phyloP scores from a whole-genome alignment of 2,113 vertebrate species.

The Heterocephalus glaber region DNA sequence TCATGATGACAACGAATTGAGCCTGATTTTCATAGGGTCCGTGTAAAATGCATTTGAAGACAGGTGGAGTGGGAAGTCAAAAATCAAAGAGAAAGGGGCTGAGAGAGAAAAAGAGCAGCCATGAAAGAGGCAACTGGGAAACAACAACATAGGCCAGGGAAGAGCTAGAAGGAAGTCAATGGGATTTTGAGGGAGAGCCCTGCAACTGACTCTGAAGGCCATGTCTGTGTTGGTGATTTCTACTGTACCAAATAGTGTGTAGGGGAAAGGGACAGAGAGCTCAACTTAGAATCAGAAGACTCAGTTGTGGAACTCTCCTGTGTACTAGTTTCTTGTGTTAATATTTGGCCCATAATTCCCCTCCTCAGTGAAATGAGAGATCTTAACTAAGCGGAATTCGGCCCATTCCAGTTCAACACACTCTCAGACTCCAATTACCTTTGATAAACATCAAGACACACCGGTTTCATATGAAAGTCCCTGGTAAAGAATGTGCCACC shows the following conservation, averaged over 20 bases:
- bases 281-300: background rate
- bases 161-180: background rate
- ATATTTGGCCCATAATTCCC: background rate
- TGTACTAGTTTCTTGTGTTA: background rate
- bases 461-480: background rate
- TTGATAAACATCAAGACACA: background rate
- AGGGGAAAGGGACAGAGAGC: background rate
- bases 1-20: background rate
- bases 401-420: background rate
- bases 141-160: too few relatives aligned
- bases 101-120: background rate
- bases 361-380: background rate
- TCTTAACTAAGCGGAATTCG: background rate
- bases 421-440: background rate
- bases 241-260: too few relatives aligned
- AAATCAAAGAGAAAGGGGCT: background rate
- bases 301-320: background rate
- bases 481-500: conserved; percentile 10
- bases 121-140: background rate
- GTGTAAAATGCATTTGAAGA: background rate
- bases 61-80: background rate
- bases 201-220: background rate
- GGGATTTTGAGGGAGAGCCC: background rate
- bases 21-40: background rate
- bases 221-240: background rate